Conservation (phyloP, 2,888 invertebrate species). For the Eristalinus sepulchralis region DNA sequence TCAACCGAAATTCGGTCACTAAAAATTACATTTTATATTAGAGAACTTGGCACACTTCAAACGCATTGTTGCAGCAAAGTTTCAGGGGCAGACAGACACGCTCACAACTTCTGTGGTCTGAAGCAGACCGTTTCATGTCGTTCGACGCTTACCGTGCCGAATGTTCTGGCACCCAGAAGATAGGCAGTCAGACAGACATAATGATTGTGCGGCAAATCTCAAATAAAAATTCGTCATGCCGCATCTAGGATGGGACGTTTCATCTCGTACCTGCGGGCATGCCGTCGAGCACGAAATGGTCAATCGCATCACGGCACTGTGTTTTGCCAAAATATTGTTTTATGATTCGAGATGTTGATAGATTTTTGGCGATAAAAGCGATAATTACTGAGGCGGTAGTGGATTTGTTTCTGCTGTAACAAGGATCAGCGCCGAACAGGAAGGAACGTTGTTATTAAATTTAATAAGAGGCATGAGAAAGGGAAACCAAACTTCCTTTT, state of each 20-base stretch:
- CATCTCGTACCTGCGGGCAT: conserved; percentile 41
- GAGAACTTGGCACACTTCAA: conserved; percentile 57
- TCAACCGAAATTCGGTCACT: neutral
- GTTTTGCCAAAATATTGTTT: conserved; percentile 68
- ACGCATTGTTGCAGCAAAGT: conserved; percentile 4
- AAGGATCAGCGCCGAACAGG: conserved; percentile 59
- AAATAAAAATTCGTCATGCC: conserved; percentile 69
- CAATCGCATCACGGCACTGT: conserved; percentile 26
- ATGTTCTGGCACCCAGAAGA: conserved; percentile 65
- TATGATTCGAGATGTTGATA: conserved; percentile 65
- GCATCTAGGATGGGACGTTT: conserved; percentile 28
- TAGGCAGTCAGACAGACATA: conserved; percentile 68
- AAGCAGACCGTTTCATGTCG: conserved; percentile 21
- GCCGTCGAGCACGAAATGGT: conserved; percentile 50
- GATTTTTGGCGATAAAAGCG: conserved; percentile 56
- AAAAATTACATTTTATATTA: neutral
- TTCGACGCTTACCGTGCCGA: conserved; percentile 48
- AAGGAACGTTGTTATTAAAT: conserved; percentile 62
- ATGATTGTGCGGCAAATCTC: conserved; percentile 70
- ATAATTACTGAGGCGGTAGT: conserved; percentile 52
- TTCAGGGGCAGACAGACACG: neutral
- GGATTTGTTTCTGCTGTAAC: conserved; percentile 54
- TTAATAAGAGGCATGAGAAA: conserved; percentile 44
- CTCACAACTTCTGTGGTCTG: neutral
- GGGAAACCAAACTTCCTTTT: conserved; percentile 28